Evolutionary conservation across 2,888 invertebrate species (phyloP).

Genomic region (Cactoblastis cactorum): DNA sequence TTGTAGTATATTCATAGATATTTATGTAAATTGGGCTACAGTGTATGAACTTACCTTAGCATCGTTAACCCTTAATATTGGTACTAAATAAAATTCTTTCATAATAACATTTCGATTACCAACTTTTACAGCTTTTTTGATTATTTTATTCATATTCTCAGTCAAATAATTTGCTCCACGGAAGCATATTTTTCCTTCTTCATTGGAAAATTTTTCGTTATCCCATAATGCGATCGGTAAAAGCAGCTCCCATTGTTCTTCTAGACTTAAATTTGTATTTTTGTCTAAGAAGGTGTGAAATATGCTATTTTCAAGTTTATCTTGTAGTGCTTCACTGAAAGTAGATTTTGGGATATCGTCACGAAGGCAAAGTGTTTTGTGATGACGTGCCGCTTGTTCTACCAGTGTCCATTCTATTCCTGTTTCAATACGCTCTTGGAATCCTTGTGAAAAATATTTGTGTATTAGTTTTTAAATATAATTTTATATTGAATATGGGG

Average conservation of each 20-base stretch:
- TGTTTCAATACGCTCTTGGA: conserved; percentile 54
- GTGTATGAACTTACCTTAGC: conserved; percentile 45
- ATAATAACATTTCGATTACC: conserved; percentile 42
- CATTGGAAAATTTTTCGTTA: conserved; percentile 50
- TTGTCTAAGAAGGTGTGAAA: conserved; percentile 50
- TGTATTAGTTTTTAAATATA: no score
- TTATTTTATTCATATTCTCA: conserved; percentile 46
- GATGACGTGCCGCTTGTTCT: conserved; percentile 45
- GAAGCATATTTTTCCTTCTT: conserved; percentile 59
- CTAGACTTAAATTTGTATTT: conserved; percentile 41
- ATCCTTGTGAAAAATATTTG: no score
- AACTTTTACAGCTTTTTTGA: conserved; percentile 43
- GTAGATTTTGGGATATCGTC: conserved; percentile 32
- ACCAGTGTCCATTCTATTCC: conserved; percentile 57
- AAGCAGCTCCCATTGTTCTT: conserved; percentile 56
- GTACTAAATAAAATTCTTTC: conserved; percentile 41
- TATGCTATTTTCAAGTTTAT: conserved; percentile 54
- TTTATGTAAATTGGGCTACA: no score
- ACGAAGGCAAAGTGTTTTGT: conserved; percentile 40
- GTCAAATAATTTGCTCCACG: conserved; percentile 48
- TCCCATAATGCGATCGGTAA: conserved; percentile 60
- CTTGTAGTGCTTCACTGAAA: conserved; percentile 51
- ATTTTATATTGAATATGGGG: background rate
- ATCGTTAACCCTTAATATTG: conserved; percentile 52
- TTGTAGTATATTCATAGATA: no score